Percentiles rank a stretch among this genome's conserved stretches.
Conservation (phyloP, 2,888 invertebrate species). For the Isoperla grammatica region DNA sequence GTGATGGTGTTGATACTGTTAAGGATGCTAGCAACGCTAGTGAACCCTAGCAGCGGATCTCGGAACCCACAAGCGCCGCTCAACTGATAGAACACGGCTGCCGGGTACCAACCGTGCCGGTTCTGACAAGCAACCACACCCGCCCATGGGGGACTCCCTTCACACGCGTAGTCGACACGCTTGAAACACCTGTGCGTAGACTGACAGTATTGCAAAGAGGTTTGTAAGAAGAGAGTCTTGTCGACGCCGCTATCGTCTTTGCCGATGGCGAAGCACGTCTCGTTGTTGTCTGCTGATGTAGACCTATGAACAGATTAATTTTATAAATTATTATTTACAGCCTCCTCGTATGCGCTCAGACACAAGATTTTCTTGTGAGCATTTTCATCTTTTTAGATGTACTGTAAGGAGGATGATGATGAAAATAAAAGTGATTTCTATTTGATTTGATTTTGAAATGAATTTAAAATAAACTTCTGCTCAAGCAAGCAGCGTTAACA, state of each 20-base stretch:
- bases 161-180: slow-evolving; percentile 42
- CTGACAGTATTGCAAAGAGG: slow-evolving; percentile 49
- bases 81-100: slow-evolving; percentile 58
- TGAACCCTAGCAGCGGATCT: slow-evolving; percentile 37
- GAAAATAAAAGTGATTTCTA: background rate
- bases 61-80: slow-evolving; percentile 45
- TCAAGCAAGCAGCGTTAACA: no score
- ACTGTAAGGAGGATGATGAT: background rate
- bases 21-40: slow-evolving; percentile 51
- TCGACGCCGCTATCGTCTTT: slow-evolving; percentile 50
- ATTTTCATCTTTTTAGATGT: background rate
- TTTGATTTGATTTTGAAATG: no score
- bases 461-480: no score
- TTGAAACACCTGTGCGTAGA: slow-evolving; percentile 53
- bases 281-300: slow-evolving; percentile 35
- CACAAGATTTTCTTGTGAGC: no score
- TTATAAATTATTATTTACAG: no score
- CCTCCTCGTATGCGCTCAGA: no score
- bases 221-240: slow-evolving; percentile 47
- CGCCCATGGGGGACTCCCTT: slow-evolving; percentile 51
- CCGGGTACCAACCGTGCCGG: slow-evolving; percentile 62
- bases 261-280: slow-evolving; percentile 58
- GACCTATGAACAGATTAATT: no score
- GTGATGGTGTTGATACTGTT: slow-evolving; percentile 48
- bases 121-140: slow-evolving; percentile 65